Percentiles rank a stretch among this genome's conserved stretches.
Conservation (phyloP, 1,140 invertebrate species). For the Drosophila varians region DNA sequence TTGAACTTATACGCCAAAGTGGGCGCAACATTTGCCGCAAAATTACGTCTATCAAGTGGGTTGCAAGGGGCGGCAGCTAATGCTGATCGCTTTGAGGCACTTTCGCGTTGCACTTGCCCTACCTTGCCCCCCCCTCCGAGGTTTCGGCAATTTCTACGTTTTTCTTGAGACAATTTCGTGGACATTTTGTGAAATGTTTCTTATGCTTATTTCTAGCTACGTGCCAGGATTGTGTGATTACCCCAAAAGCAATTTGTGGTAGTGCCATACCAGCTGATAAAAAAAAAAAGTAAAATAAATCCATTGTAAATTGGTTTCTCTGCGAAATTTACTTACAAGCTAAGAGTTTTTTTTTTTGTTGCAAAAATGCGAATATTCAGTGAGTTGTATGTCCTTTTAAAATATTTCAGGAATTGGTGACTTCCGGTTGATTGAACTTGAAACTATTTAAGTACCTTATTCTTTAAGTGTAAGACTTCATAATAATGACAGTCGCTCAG, state of each 20-base stretch:
- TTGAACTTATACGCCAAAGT: conserved; percentile 10
- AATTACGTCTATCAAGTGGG: conserved; percentile 71
- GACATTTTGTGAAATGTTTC: conserved; percentile 50
- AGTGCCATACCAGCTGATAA: not conserved
- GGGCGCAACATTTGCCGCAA: conserved; percentile 33
- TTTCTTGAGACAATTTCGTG: conserved; percentile 38
- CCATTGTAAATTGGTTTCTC: not conserved
- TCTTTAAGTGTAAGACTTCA: not conserved
- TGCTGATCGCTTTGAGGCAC: conserved; percentile 71
- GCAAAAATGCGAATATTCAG: not conserved
- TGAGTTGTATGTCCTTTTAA: not conserved
- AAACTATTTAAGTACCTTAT: conserved; percentile 6
- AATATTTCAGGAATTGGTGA: conserved; percentile 48
- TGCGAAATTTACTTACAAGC: not conserved
- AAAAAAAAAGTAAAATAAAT: conserved; percentile 11
- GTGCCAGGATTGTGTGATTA: conserved; percentile 41
- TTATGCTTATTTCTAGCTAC: conserved; percentile 66
- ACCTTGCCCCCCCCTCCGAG: not conserved
- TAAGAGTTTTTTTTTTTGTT: not conserved
- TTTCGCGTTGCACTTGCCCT: conserved; percentile 46
- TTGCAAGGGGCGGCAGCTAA: conserved; percentile 36
- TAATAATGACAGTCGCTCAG: not conserved
- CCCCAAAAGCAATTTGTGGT: conserved; percentile 14
- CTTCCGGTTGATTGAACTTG: conserved; percentile 62
- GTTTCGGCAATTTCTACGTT: conserved; percentile 7